Conservation (phyloP, 2,113 vertebrate species). For the Sorex araneus region DNA sequence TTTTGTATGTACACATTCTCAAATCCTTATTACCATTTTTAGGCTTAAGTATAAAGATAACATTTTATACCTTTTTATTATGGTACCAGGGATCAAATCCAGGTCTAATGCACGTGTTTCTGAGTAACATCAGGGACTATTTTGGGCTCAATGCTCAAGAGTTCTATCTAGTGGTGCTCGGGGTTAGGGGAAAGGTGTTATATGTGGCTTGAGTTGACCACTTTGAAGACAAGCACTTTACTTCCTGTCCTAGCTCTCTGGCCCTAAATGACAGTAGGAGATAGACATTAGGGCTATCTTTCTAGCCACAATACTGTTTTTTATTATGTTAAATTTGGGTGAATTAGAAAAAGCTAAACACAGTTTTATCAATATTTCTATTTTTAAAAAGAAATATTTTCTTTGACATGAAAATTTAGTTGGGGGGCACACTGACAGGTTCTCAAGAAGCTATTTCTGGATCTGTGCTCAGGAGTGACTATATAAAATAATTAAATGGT, state of each 20-base stretch:
- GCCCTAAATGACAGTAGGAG: no score
- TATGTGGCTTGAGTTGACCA: no score
- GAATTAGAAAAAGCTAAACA: slow-evolving; percentile 43
- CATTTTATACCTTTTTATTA: background rate
- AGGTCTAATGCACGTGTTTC: background rate
- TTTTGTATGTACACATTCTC: slow-evolving; percentile 44
- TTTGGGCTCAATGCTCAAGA: no score
- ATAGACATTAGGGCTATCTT: background rate
- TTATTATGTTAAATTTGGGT: background rate
- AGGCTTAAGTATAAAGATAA: background rate
- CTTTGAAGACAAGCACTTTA: no score
- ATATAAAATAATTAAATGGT: no score
- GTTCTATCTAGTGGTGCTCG: no score
- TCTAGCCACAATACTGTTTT: slow-evolving; percentile 10
- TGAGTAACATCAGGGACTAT: no score
- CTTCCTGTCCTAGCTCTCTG: no score
- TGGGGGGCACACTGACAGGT: no score
- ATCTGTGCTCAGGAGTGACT: no score
- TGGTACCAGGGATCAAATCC: background rate
- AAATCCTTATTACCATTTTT: background rate
- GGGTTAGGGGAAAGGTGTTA: no score
- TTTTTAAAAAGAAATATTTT: slow-evolving; percentile 28
- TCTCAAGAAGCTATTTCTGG: no score
- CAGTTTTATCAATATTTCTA: slow-evolving; percentile 12
- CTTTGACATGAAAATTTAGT: background rate